Evolutionary conservation across 2,113 vertebrate species (phyloP), one percentile per base, ranked within the genome.

Genomic region (Macquaria ambigua): DNA sequence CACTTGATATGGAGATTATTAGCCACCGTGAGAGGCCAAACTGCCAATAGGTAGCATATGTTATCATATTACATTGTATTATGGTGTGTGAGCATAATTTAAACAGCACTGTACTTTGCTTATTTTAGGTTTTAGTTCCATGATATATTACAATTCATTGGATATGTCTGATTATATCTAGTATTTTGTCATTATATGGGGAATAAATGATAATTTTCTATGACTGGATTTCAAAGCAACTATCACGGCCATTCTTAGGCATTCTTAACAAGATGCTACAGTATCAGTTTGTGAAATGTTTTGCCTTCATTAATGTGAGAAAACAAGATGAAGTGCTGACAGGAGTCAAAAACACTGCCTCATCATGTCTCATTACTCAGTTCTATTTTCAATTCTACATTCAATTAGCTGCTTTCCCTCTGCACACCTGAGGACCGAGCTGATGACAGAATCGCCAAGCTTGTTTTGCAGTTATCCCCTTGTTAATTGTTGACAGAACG

Each of bases 341-440:
- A 85, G 69, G 82, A 89, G 81, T 89, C 53, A 86, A 71, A 87
- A 88, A 82, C 37, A 70, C 83, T 25, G 63, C 79, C 77, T 85
- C 88, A 76, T 92, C 84, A 83, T 86, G 87, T 90, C 89, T 90
- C 89, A 92, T 90, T 85, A 87, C 85, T 76, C 55, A 34, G 16
- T 72, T 81, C 74, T 81, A 74, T 79, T 86, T 90, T 85, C 84
- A 87, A 15, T 74, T 73, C 82, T 56, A 15, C 79, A 82, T 90
- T 93, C 76, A 94, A 92, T 92, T 90, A 87, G 75, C 58, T 64
- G 34, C 74, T 74, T 87, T 89, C 79, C 64, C 61, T 58, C 77
- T 20, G 48, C 43, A 75, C 87, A 88, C 77, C 85, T 88, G 81
- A 90, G 77, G 84, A 82, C 80, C 2, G 7, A 76, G 69, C 79